These are phyloP conservation scores for Noctuana brunneofusca DNA, from an alignment of 2,888 invertebrate species.

Conservation along the genomic window DNA sequence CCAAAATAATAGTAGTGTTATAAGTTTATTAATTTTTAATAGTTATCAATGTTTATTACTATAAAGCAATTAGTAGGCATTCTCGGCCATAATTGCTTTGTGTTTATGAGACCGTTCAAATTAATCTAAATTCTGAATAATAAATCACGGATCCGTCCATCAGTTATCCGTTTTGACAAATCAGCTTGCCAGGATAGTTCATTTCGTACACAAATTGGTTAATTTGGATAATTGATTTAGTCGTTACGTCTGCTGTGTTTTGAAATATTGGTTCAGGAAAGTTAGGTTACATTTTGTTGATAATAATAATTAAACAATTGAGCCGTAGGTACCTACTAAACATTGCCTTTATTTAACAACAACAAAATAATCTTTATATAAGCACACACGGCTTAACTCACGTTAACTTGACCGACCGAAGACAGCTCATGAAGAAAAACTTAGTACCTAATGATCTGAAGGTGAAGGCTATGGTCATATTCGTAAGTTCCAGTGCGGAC, in stretches of 20 bases:
- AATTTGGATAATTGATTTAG: constrained; percentile 35
- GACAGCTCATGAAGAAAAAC: too few relatives aligned
- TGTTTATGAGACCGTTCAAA: constrained; percentile 9
- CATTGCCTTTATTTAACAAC: too few relatives aligned
- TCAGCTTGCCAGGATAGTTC: constrained; percentile 28
- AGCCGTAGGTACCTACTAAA: too few relatives aligned
- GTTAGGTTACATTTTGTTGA: constrained; percentile 3
- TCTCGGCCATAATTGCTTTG: constrained; percentile 4
- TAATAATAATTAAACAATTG: background rate
- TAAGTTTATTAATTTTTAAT: too few relatives aligned
- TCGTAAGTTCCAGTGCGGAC: too few relatives aligned
- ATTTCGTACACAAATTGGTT: constrained; percentile 34
- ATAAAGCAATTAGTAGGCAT: background rate
- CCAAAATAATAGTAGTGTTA: too few relatives aligned
- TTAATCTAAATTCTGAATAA: constrained; percentile 25
- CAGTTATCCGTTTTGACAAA: constrained; percentile 34
- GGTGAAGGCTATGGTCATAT: too few relatives aligned
- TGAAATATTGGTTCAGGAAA: constrained; percentile 20
- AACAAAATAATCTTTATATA: too few relatives aligned
- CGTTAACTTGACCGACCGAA: too few relatives aligned
- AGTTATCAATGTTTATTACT: background rate
- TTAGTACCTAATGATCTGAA: too few relatives aligned
- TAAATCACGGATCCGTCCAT: constrained; percentile 30
- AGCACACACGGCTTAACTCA: too few relatives aligned
- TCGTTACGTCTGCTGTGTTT: constrained; percentile 25